Conservation (phyloP, 2,113 vertebrate species). For the Rhinopomastus cyanomelas region DNA sequence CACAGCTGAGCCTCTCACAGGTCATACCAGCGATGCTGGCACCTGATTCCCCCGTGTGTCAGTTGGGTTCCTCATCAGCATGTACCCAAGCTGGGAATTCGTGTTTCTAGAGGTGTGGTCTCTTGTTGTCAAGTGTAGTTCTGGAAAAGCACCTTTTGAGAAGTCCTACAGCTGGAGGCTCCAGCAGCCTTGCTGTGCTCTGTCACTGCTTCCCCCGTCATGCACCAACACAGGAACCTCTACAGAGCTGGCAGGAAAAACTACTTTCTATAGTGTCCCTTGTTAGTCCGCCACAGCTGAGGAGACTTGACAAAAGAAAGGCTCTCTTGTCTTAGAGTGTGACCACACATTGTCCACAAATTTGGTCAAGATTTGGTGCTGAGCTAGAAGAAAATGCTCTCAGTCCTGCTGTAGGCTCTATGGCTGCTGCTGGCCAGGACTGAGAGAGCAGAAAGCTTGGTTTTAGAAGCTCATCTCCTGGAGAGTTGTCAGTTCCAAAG, state of each 20-base stretch:
- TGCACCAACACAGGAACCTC: not conserved
- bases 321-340: not conserved
- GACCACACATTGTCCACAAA: not conserved
- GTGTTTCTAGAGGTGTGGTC: not conserved
- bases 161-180: not conserved
- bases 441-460: not conserved
- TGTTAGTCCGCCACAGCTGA: not conserved
- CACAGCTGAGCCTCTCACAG: not conserved
- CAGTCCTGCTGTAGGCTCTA: not conserved
- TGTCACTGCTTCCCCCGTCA: not conserved
- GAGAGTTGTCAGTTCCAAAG: not conserved
- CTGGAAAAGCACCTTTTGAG: not conserved
- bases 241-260: not conserved
- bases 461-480: not conserved
- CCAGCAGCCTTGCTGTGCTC: not conserved
- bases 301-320: not conserved
- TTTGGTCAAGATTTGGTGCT: not conserved
- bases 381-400: not conserved
- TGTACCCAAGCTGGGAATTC: not conserved
- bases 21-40: not conserved
- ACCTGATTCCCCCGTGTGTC: rapidly evolving
- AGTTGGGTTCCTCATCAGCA: not conserved
- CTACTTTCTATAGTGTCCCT: not conserved
- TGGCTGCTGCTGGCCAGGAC: not conserved
- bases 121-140: not conserved